phyloP scores from a whole-genome alignment of 2,797 vertebrate genomes.

The Hafferia zeledoni region DNA sequence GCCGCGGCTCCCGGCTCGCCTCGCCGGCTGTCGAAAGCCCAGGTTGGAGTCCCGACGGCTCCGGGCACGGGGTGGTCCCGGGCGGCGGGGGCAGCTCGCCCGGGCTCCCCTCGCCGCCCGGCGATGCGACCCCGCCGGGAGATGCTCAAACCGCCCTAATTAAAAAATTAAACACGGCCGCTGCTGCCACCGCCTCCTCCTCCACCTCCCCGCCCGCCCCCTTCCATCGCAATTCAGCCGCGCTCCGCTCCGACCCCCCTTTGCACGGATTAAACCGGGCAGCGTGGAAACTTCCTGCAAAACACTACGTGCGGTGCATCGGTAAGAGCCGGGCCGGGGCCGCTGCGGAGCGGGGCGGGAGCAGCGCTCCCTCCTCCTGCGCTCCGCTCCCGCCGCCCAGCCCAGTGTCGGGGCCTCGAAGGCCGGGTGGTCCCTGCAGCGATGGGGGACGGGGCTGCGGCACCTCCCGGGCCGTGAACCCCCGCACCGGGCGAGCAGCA shows the following conservation, averaged over 20 bases:
- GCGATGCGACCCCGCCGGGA: slow-evolving; percentile 12
- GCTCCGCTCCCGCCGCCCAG: background rate
- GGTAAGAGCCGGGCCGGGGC: background rate
- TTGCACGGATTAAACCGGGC: background rate
- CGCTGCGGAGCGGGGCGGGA: background rate
- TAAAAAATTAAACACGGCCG: slow-evolving; percentile 39
- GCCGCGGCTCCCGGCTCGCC: slow-evolving; percentile 23
- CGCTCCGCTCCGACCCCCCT: background rate
- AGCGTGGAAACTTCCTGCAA: slow-evolving; percentile 68
- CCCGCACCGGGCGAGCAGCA: background rate
- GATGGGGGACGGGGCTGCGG: background rate
- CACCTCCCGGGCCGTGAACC: background rate
- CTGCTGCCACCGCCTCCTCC: background rate
- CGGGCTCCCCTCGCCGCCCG: slow-evolving; percentile 1
- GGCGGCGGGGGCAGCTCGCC: background rate
- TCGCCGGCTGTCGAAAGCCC: background rate
- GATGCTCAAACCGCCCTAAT: slow-evolving; percentile 33
- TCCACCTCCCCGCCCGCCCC: slow-evolving; percentile 25
- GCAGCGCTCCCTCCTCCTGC: background rate
- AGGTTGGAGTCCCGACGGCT: background rate
- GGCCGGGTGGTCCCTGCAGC: background rate
- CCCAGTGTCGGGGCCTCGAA: background rate
- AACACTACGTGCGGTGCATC: slow-evolving; percentile 58
- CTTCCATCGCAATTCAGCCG: background rate
- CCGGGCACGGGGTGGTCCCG: background rate